A percentile compares a stretch with the other conserved stretches of the same genome.
phyloP scores from a whole-genome alignment of 2,113 vertebrate genomes.

The Cisticola juncidis region DNA sequence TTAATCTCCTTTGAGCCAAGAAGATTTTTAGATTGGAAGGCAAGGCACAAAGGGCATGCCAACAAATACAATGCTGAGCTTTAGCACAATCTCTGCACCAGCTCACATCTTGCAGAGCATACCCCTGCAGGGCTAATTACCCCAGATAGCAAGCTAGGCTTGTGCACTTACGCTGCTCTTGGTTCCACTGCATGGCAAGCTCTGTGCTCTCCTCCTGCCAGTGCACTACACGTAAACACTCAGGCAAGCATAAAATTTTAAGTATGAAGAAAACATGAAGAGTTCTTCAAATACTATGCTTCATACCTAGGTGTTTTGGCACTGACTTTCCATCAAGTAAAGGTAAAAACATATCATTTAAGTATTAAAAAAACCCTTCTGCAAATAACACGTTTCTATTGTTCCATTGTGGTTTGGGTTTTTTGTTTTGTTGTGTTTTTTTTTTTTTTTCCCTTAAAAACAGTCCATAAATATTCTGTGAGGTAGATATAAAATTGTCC shows the following conservation, averaged over 20 bases:
- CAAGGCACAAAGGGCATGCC: slow-evolving; percentile 28
- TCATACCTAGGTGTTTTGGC: not conserved
- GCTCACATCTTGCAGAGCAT: not conserved
- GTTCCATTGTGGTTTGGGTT: not conserved
- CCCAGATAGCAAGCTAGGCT: not conserved
- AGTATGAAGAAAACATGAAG: not conserved
- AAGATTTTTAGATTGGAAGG: slow-evolving; percentile 52
- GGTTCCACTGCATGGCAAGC: not conserved
- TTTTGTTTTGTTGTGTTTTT: not conserved
- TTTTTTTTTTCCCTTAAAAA: not conserved
- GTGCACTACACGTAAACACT: not conserved
- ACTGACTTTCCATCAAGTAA: not conserved
- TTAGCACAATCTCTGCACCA: slow-evolving; percentile 1
- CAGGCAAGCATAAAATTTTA: not conserved
- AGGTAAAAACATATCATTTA: not conserved
- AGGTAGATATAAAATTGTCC: not conserved
- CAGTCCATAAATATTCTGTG: not conserved
- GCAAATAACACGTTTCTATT: not conserved
- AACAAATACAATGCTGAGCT: slow-evolving; percentile 26
- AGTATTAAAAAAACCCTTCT: not conserved
- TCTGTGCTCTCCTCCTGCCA: not conserved
- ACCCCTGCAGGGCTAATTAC: slow-evolving; percentile 33
- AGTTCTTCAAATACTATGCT: not conserved
- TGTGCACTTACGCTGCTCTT: not conserved
- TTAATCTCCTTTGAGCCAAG: slow-evolving; percentile 48